Percentiles rank a stretch among this genome's conserved stretches.
These are phyloP conservation scores for Protonibea diacanthus DNA, from an alignment of 2,797 vertebrate genomes.

Conservation along the genomic window DNA sequence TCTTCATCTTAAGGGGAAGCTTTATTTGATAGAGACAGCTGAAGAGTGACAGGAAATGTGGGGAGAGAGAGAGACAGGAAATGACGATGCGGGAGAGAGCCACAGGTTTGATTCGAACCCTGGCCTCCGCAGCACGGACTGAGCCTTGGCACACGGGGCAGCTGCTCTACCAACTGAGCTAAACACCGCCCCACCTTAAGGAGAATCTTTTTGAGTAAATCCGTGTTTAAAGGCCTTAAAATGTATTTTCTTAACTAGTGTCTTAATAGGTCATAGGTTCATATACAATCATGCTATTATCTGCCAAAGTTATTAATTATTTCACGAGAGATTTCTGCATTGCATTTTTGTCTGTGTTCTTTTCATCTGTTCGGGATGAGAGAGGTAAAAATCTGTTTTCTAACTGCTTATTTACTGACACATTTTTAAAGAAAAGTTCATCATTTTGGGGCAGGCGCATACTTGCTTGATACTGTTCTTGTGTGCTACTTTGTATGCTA, in stretches of 20 bases:
- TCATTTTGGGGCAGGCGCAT: neutral
- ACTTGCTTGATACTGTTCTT: neutral
- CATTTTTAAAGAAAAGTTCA: neutral
- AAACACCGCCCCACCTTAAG: too few relatives aligned
- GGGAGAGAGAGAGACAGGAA: too few relatives aligned
- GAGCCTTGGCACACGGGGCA: too few relatives aligned
- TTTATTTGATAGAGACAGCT: too few relatives aligned
- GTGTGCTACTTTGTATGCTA: too few relatives aligned
- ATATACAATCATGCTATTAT: neutral
- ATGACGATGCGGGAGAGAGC: too few relatives aligned
- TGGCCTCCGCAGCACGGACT: too few relatives aligned
- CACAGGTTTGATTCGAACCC: too few relatives aligned
- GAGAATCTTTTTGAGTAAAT: neutral
- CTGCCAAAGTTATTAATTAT: neutral
- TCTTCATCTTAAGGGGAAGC: neutral
- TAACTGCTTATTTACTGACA: too few relatives aligned
- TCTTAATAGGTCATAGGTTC: neutral
- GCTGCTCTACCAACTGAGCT: too few relatives aligned
- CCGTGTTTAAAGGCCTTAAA: neutral
- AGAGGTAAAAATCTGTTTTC: neutral
- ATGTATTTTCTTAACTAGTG: neutral
- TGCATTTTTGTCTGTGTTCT: neutral
- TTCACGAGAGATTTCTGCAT: neutral
- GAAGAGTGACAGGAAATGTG: too few relatives aligned
- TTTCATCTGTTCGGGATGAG: neutral